These are phyloP conservation scores for Lamprotornis superbus DNA, from an alignment of 2,113 vertebrate genomes.

Conservation along the genomic window DNA sequence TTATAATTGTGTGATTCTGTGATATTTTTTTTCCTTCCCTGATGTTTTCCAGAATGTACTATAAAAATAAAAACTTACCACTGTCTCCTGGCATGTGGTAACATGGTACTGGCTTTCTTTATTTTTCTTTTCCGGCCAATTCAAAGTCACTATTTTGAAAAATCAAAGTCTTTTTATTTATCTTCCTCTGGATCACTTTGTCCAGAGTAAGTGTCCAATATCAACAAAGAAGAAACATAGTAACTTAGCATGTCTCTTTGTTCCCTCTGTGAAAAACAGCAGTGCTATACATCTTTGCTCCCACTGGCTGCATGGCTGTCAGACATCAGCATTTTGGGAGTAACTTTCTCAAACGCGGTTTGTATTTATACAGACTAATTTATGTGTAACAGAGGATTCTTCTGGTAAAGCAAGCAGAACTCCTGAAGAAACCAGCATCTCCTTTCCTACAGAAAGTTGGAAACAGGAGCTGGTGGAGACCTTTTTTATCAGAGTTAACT, in stretches of 20 bases:
- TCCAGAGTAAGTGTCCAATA: conserved; percentile 15
- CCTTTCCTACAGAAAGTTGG: not conserved
- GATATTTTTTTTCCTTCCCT: conserved; percentile 25
- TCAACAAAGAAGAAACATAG: conserved; percentile 27
- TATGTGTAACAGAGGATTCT: conserved; percentile 20
- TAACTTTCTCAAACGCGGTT: not conserved
- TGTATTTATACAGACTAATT: conserved; percentile 21
- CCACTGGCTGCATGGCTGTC: not conserved
- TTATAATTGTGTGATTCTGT: conserved; percentile 47
- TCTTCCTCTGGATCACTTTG: conserved; percentile 62
- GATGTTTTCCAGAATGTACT: conserved; percentile 65
- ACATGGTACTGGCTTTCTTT: conserved; percentile 53
- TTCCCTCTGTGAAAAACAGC: not conserved
- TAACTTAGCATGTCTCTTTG: conserved; percentile 9
- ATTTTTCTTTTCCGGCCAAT: conserved; percentile 56
- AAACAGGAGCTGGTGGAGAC: not conserved
- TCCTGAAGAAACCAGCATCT: not conserved
- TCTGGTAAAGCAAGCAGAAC: not conserved
- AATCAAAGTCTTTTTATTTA: conserved; percentile 61
- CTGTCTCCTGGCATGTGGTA: conserved; percentile 63
- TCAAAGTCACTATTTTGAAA: conserved; percentile 65
- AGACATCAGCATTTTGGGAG: not conserved
- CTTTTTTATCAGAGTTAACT: not conserved
- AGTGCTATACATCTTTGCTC: not conserved
- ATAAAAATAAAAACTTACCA: conserved; percentile 66